Evolutionary conservation across 2,888 invertebrate species (phyloP).

Genomic region (Merodon equestris): DNA sequence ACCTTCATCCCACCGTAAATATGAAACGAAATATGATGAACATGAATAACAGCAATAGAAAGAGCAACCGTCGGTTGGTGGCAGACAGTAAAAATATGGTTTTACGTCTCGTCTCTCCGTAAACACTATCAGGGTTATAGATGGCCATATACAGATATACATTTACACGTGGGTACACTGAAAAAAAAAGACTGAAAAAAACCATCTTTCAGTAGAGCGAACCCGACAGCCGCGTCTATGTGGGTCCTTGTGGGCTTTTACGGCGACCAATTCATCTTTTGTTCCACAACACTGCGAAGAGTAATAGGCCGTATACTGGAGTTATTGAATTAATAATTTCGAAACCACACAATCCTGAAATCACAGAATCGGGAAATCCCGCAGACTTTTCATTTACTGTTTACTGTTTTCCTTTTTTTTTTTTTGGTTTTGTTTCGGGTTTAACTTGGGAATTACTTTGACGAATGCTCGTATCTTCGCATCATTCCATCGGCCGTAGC

Average conservation of each 20-base stretch:
- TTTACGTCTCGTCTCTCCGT: background rate
- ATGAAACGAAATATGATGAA: slow-evolving; percentile 39
- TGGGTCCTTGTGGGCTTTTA: slow-evolving; percentile 41
- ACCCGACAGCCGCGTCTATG: background rate
- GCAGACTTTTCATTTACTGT: no score
- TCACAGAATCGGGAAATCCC: no score
- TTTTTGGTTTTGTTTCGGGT: no score
- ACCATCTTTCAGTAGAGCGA: background rate
- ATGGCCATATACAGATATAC: background rate
- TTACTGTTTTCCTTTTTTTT: no score
- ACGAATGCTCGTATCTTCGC: background rate
- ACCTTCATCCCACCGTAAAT: background rate
- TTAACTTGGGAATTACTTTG: slow-evolving; percentile 10
- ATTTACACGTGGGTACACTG: no score
- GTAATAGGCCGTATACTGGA: background rate
- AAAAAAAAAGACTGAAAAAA: background rate
- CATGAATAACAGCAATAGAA: slow-evolving; percentile 11
- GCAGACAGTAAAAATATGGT: slow-evolving; percentile 7
- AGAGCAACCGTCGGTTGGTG: background rate
- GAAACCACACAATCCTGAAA: no score
- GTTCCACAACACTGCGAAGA: slow-evolving; percentile 29
- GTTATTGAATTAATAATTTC: no score
- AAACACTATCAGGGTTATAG: slow-evolving; percentile 1
- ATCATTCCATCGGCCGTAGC: background rate
- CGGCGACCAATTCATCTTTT: slow-evolving; percentile 57